phyloP scores from a whole-genome alignment of 2,888 invertebrate genomes.

The Diarsia mendica region DNA sequence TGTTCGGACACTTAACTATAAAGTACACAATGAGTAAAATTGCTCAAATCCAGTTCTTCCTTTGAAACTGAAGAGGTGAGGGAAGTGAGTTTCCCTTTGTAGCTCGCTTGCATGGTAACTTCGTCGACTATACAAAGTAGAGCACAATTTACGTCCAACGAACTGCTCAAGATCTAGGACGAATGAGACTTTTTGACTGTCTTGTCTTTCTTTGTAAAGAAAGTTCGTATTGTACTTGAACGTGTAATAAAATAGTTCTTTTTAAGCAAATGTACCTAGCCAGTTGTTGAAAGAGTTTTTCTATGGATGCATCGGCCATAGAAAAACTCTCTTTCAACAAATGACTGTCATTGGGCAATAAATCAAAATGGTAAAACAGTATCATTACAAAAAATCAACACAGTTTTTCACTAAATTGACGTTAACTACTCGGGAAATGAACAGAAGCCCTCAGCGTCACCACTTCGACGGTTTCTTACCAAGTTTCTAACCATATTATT shows the following conservation, averaged over 20 bases:
- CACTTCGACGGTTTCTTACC: neutral
- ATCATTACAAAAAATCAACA: neutral
- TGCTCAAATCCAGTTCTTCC: constrained; percentile 51
- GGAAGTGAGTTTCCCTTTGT: constrained; percentile 55
- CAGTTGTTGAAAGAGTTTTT: neutral
- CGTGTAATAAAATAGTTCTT: neutral
- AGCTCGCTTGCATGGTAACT: constrained; percentile 53
- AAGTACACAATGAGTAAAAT: constrained; percentile 45
- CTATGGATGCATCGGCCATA: neutral
- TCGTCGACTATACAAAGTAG: constrained; percentile 34
- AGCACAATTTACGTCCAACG: constrained; percentile 41
- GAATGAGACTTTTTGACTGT: constrained; percentile 25
- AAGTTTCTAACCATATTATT: too few species aligned
- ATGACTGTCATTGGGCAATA: neutral
- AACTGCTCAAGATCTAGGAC: constrained; percentile 27
- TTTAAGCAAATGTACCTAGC: neutral
- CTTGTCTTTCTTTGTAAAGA: constrained; percentile 5
- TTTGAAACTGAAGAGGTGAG: constrained; percentile 55
- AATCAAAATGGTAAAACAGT: neutral
- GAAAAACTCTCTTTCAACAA: neutral
- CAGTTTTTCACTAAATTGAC: neutral
- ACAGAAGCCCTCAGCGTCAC: neutral
- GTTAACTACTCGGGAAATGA: neutral
- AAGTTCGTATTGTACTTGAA: neutral
- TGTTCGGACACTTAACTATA: constrained; percentile 20